These are phyloP conservation scores for Drosophila meridiana DNA, from an alignment of 2,888 invertebrate species.

Conservation along the genomic window DNA sequence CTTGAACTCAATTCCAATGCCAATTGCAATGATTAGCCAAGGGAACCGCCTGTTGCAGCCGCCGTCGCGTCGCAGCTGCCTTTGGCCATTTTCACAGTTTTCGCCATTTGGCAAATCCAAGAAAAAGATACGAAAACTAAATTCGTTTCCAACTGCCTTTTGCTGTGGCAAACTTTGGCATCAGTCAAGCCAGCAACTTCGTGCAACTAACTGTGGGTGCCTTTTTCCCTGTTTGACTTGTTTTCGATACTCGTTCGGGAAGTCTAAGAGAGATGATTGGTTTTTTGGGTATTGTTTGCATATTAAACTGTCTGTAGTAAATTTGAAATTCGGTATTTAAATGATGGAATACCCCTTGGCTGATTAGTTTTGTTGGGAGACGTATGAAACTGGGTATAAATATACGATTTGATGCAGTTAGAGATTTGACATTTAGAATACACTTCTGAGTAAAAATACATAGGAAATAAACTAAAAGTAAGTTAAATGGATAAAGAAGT, in stretches of 20 bases:
- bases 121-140: conserved; percentile 41
- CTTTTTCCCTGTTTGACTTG: conserved; percentile 30
- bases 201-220: conserved; percentile 69
- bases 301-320: too few relatives aligned
- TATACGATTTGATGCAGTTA: not conserved
- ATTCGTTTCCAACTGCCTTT: conserved; percentile 29
- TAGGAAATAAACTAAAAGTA: too few relatives aligned
- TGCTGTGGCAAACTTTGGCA: conserved; percentile 54
- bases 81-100: conserved; percentile 59
- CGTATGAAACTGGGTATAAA: too few relatives aligned
- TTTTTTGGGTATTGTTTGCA: not conserved
- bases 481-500: too few relatives aligned
- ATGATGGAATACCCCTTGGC: too few relatives aligned
- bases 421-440: too few relatives aligned
- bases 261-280: not conserved
- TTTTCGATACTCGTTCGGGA: not conserved
- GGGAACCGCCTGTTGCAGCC: conserved; percentile 63
- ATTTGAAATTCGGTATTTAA: too few relatives aligned
- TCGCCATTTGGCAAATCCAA: conserved; percentile 59
- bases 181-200: conserved; percentile 69
- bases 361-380: too few relatives aligned
- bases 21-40: conserved; percentile 62
- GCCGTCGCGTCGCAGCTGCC: conserved; percentile 10
- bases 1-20: conserved; percentile 37
- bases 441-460: too few relatives aligned